phyloP scores from a whole-genome alignment of 2,888 invertebrate species.

The Ramazzottius varieornatus region DNA sequence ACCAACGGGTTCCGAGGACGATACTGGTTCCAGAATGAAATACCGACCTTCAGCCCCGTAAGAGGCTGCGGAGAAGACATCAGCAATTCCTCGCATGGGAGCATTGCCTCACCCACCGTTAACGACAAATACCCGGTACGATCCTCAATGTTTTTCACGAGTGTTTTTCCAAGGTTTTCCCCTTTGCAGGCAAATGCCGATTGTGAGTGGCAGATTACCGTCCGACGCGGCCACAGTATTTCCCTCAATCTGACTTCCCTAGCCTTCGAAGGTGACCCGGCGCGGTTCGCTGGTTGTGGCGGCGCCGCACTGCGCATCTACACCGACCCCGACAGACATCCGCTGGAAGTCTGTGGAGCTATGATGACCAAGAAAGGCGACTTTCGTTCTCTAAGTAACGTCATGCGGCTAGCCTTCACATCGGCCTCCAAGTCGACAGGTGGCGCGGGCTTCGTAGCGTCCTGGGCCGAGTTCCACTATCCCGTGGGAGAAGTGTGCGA shows the following conservation, averaged over 20 bases:
- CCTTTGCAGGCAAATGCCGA: not conserved
- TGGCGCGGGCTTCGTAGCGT: not conserved
- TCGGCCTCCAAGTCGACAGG: not conserved
- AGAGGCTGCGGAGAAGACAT: slow-evolving; percentile 68
- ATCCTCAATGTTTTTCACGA: not conserved
- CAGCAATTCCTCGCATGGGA: slow-evolving; percentile 18
- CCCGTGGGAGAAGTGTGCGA: not conserved
- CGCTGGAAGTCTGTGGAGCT: not conserved
- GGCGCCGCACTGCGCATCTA: not conserved
- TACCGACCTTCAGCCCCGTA: slow-evolving; percentile 29
- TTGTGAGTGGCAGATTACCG: not conserved
- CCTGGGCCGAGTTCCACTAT: not conserved
- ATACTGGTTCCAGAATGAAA: slow-evolving; percentile 29
- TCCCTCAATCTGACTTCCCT: not conserved
- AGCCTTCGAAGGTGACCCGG: not conserved
- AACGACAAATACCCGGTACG: slow-evolving; percentile 8
- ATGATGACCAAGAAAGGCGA: not conserved
- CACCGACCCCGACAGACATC: not conserved
- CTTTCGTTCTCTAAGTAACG: not conserved
- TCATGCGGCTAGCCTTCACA: not conserved
- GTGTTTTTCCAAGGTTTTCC: not conserved
- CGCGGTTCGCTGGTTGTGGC: not conserved
- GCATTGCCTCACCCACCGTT: slow-evolving; percentile 11
- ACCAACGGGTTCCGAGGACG: slow-evolving; percentile 85
- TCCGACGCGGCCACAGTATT: not conserved